Conservation (phyloP, 2,113 vertebrate species). For the Hystrix brachyura region DNA sequence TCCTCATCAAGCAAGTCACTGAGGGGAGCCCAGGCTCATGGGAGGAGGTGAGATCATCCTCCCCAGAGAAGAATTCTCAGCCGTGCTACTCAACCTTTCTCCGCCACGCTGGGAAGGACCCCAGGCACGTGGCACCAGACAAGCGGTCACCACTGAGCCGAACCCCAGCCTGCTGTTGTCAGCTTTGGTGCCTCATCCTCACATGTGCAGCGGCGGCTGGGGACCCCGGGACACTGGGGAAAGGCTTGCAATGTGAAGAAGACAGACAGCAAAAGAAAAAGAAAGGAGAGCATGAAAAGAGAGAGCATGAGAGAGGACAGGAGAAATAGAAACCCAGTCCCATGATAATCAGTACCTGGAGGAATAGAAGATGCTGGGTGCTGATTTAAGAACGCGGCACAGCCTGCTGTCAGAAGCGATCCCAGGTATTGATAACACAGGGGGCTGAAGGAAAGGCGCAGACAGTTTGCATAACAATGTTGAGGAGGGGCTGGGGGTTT, state of each 20-base stretch:
- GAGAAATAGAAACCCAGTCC: not conserved
- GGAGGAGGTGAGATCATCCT: not conserved
- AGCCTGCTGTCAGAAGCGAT: not conserved
- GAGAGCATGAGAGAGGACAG: no score
- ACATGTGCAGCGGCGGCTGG: not conserved
- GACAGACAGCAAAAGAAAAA: not conserved
- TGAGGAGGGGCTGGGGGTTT: not conserved
- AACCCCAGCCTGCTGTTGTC: not conserved
- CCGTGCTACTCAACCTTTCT: not conserved
- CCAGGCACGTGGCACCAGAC: no score
- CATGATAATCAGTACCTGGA: not conserved
- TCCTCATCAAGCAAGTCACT: not conserved
- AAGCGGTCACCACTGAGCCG: fast-evolving
- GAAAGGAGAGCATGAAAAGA: not conserved
- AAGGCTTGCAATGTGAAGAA: not conserved
- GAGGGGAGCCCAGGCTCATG: not conserved
- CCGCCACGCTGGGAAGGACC: not conserved
- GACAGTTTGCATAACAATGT: not conserved
- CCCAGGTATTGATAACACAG: not conserved
- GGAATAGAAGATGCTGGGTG: not conserved
- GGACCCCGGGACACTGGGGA: not conserved
- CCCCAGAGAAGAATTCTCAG: fast-evolving
- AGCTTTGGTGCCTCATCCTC: not conserved
- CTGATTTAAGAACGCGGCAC: no score
- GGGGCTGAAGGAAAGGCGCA: not conserved